phyloP scores from a whole-genome alignment of 92 coral and sea anemone species.

The Isaurus tuberculatus region DNA sequence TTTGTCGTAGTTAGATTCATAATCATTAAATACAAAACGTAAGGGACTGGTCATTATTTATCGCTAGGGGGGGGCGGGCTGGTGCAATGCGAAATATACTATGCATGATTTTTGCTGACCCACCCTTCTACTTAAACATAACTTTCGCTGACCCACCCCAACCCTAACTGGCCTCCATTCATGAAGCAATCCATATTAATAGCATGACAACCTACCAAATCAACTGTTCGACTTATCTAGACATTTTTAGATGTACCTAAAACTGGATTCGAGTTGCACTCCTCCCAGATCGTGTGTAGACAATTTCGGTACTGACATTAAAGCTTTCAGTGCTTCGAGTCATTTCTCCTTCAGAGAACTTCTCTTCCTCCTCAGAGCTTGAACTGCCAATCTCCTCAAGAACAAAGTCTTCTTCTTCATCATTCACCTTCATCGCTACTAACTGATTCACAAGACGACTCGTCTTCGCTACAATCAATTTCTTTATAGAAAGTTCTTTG shows the following conservation, averaged over 20 bases:
- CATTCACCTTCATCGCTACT: not conserved
- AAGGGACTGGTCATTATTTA: too few species aligned
- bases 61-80: too few species aligned
- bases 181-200: slow-evolving; percentile 4
- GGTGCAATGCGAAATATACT: slow-evolving; percentile 10
- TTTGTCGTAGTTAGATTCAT: too few species aligned
- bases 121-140: slow-evolving; percentile 39
- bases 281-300: slow-evolving; percentile 37
- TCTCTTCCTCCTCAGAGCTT: slow-evolving; percentile 49
- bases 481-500: slow-evolving; percentile 40
- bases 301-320: slow-evolving; percentile 18
- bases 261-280: slow-evolving; percentile 44
- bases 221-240: not conserved
- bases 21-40: too few species aligned
- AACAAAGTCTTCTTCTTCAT: slow-evolving; percentile 27
- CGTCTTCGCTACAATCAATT: slow-evolving; percentile 31
- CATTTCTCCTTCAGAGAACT: slow-evolving; percentile 2
- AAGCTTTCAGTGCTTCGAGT: slow-evolving; percentile 8
- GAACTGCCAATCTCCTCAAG: slow-evolving; percentile 38
- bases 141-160: slow-evolving; percentile 19
- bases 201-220: slow-evolving; percentile 15
- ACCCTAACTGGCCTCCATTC: not conserved
- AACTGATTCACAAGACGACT: slow-evolving; percentile 19
- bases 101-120: slow-evolving; percentile 27
- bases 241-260: slow-evolving; percentile 30